phyloP scores from a whole-genome alignment of 2,113 vertebrate genomes.

The Anoplopoma fimbria region DNA sequence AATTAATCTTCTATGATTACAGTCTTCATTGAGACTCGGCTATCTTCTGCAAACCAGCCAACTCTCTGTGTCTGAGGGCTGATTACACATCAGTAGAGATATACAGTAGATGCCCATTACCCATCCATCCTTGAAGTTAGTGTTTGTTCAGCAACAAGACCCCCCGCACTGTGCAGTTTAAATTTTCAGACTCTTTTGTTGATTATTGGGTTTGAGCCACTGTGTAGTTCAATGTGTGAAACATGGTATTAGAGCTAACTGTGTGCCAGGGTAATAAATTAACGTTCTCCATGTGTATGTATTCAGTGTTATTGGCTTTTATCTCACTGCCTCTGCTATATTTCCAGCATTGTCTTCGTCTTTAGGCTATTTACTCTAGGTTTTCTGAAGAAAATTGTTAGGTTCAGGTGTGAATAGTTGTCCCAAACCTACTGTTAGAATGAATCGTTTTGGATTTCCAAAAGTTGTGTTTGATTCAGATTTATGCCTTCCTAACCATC shows the following conservation, averaged over 20 bases:
- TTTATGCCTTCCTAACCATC: slow-evolving; percentile 7
- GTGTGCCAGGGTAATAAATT: not conserved
- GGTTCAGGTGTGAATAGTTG: not conserved
- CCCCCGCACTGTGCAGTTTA: slow-evolving; percentile 39
- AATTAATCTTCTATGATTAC: slow-evolving; percentile 31
- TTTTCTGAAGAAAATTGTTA: not conserved
- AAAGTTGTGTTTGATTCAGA: slow-evolving; percentile 6
- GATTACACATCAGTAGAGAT: slow-evolving; percentile 41
- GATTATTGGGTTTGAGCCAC: slow-evolving; percentile 17
- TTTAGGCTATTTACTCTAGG: not conserved
- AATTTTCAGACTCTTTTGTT: slow-evolving; percentile 1
- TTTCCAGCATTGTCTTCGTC: not conserved
- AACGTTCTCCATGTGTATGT: not conserved
- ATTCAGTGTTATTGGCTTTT: not conserved
- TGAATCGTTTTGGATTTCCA: slow-evolving; percentile 9
- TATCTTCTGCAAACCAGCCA: slow-evolving; percentile 20
- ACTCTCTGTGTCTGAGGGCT: slow-evolving; percentile 19
- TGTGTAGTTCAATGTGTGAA: slow-evolving; percentile 1
- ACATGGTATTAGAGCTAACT: slow-evolving; percentile 19
- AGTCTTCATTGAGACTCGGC: slow-evolving; percentile 21
- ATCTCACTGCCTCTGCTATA: not conserved
- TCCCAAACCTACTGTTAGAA: not conserved
- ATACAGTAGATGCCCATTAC: slow-evolving; percentile 32
- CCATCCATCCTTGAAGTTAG: slow-evolving; percentile 34
- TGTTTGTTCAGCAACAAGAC: slow-evolving; percentile 53